A percentile compares a stretch with the other conserved stretches of the same genome.
These are phyloP conservation scores for Nephila pilipes DNA, from an alignment of 1,140 invertebrate species.

Conservation along the genomic window DNA sequence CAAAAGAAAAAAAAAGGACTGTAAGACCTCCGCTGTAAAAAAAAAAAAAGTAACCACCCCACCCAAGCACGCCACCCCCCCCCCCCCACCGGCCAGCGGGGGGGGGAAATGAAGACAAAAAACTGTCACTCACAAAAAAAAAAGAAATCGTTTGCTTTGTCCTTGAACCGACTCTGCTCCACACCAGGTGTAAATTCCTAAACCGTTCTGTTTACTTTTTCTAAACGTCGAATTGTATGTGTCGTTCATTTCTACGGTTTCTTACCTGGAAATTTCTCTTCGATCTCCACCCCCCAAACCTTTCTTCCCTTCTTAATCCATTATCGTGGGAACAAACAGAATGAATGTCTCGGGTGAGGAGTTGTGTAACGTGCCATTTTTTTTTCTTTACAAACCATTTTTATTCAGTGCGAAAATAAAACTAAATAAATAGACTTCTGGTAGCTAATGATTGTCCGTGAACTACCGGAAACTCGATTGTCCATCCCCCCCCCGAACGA, in stretches of 20 bases:
- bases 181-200: conserved; percentile 44
- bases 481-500: not conserved
- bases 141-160: not conserved
- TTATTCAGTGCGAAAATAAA: conserved; percentile 21
- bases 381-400: not conserved
- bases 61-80: too few species aligned
- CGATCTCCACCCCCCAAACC: not conserved
- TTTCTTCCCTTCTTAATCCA: conserved; percentile 49
- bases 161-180: conserved; percentile 16
- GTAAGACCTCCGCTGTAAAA: not conserved
- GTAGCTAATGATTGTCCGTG: conserved; percentile 54
- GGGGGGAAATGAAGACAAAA: not conserved
- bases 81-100: not conserved
- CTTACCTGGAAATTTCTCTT: not conserved
- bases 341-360: conserved; percentile 10
- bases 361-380: not conserved
- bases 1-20: not conserved
- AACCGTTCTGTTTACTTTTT: conserved; percentile 49
- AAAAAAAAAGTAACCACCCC: not conserved
- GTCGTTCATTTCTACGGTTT: conserved; percentile 30
- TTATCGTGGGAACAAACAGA: conserved; percentile 59
- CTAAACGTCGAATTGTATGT: conserved; percentile 1
- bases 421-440: not conserved
- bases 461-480: conserved; percentile 64
- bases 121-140: not conserved